Evolutionary conservation across 1,140 invertebrate genomes (phyloP), one percentile per base, ranked within the genome.

Genomic region (Ceratina japonica): DNA sequence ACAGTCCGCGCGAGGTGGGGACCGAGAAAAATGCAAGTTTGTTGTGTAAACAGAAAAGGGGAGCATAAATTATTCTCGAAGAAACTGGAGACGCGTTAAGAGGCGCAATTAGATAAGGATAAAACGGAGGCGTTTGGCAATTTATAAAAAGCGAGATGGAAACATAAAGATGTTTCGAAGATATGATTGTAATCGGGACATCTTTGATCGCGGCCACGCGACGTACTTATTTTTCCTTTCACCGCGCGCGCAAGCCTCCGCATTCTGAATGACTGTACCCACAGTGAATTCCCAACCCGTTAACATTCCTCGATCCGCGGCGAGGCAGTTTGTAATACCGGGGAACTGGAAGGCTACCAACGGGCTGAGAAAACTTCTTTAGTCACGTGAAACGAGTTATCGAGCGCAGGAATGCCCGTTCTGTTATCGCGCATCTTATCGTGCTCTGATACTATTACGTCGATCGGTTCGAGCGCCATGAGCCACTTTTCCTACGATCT

Each of bases 161-260:
- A 44, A 44, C 37, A 44, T 44, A 44, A 44, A 44, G 37, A 44
- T 44, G 37, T 44, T 44, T 7, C 0, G 37, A 44, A 10, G 37
- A 44, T 44, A 44, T 44, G 37, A 44, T 56, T 13, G 54, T 56
- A 56, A 56, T 59, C 56, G 56, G n/a, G 8, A n/a, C 56, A 54
- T 18, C 15, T 54, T 12, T 18, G 59, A 52, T 63, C 61, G 8
- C 51, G 27, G 37, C 18, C 65, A 8, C 54, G 51, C 66, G 58
- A 18, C 68, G 52, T 64, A 56, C 15, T 56, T 56, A 56, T 65
- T 65, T 79, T 74, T 66, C 77, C 69, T 73, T 78, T 76, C 75
- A 69, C 75, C 56, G 18, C 18, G 16, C 31, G 63, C 18, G 74
- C 44, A 20, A 20, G 27, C 49, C 59, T 54, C 13, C 10, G 18